Percentiles rank a stretch among this genome's conserved stretches.
Conservation (phyloP, 2,888 invertebrate species). For the Amorpha juglandis region DNA sequence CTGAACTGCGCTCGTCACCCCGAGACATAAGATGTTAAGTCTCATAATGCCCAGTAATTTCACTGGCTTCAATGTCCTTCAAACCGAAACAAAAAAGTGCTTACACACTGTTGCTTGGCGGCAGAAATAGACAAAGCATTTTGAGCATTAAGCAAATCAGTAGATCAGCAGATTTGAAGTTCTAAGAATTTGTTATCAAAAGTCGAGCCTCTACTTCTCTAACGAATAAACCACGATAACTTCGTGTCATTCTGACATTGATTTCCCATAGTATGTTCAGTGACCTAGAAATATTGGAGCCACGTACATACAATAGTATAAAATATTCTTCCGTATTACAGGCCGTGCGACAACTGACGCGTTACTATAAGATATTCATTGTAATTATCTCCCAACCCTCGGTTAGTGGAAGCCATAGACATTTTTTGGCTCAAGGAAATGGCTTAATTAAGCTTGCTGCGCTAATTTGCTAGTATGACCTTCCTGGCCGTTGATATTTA, state of each 20-base stretch:
- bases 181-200: too few species aligned
- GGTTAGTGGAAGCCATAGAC: slow-evolving; percentile 9
- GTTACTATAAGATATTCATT: background rate
- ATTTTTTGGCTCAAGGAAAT: slow-evolving; percentile 15
- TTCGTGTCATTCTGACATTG: background rate
- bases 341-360: background rate
- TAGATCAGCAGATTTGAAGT: too few species aligned
- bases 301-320: background rate
- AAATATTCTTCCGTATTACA: background rate
- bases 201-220: too few species aligned
- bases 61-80: too few species aligned
- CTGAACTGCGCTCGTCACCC: too few species aligned
- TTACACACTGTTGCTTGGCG: too few species aligned
- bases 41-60: too few species aligned
- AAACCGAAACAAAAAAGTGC: too few species aligned
- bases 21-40: too few species aligned
- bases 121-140: too few species aligned
- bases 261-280: background rate
- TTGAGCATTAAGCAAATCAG: too few species aligned
- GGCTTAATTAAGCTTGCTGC: background rate
- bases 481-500: background rate
- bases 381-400: slow-evolving; percentile 11
- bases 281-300: background rate
- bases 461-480: background rate
- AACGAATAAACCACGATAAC: too few species aligned